These are phyloP conservation scores for Melanotaenia parkinsoni DNA, from an alignment of 2,797 vertebrate genomes.

Conservation along the genomic window DNA sequence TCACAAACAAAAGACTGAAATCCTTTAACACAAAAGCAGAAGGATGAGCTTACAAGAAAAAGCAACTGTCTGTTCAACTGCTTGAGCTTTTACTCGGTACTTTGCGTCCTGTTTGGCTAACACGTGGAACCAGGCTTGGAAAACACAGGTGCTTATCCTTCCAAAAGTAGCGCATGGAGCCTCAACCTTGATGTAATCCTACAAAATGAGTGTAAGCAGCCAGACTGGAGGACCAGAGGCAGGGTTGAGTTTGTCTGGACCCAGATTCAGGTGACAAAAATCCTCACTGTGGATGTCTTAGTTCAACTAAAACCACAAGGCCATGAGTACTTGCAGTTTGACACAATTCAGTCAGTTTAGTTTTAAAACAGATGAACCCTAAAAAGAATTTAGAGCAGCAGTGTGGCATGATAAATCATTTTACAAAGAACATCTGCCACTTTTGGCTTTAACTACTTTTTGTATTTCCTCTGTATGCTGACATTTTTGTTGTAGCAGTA, in stretches of 20 bases:
- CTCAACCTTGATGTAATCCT: slow-evolving; percentile 67
- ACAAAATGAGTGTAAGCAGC: slow-evolving; percentile 52
- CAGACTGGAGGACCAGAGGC: slow-evolving; percentile 30
- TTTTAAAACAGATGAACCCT: slow-evolving; percentile 63
- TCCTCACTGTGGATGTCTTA: slow-evolving; percentile 43
- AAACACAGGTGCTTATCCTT: slow-evolving; percentile 63
- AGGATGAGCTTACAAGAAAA: slow-evolving; percentile 55
- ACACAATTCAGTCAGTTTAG: slow-evolving; percentile 79
- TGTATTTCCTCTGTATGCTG: slow-evolving; percentile 47
- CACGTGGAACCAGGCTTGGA: slow-evolving; percentile 56
- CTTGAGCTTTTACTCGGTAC: slow-evolving; percentile 65
- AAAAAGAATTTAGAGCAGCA: slow-evolving; percentile 68
- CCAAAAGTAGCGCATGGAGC: slow-evolving; percentile 64
- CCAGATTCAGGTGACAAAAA: slow-evolving; percentile 48
- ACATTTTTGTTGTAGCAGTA: slow-evolving; percentile 50
- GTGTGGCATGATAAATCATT: slow-evolving; percentile 66
- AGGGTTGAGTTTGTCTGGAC: slow-evolving; percentile 30
- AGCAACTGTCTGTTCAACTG: slow-evolving; percentile 56
- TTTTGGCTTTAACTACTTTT: slow-evolving; percentile 58
- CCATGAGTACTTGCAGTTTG: slow-evolving; percentile 52
- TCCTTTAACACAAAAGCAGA: slow-evolving; percentile 63
- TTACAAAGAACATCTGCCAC: slow-evolving; percentile 56
- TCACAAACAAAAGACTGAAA: slow-evolving; percentile 63
- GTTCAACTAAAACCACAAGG: slow-evolving; percentile 57
- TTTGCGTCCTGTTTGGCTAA: slow-evolving; percentile 66